phyloP scores from a whole-genome alignment of 2,888 invertebrate genomes.

The Laothoe populi region DNA sequence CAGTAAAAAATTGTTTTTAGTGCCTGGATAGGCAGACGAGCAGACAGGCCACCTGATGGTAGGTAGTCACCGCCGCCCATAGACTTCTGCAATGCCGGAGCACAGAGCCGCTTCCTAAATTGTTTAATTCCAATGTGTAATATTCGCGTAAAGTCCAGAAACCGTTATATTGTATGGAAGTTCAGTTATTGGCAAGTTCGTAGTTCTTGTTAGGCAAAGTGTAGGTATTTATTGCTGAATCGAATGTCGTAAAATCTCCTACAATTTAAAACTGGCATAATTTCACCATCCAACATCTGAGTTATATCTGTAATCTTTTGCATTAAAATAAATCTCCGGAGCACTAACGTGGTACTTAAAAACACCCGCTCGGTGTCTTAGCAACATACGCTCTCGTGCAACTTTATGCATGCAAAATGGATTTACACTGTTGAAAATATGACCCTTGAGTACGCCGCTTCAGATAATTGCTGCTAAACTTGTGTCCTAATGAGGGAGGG shows the following conservation, averaged over 20 bases:
- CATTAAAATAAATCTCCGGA: slow-evolving; percentile 26
- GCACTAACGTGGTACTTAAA: slow-evolving; percentile 48
- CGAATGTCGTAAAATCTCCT: too few relatives aligned
- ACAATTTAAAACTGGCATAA: neutral
- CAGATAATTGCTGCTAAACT: slow-evolving; percentile 76
- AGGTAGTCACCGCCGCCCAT: too few relatives aligned
- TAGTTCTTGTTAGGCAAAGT: too few relatives aligned
- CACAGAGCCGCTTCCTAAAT: too few relatives aligned
- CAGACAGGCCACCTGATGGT: too few relatives aligned
- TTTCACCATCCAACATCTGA: slow-evolving; percentile 3
- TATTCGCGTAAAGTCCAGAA: too few relatives aligned
- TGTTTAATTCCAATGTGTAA: too few relatives aligned
- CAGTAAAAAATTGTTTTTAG: too few relatives aligned
- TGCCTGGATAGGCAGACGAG: too few relatives aligned
- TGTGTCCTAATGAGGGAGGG: slow-evolving; percentile 69
- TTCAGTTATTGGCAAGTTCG: too few relatives aligned
- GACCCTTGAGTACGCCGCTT: slow-evolving; percentile 68
- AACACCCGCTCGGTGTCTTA: slow-evolving; percentile 58
- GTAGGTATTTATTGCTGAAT: neutral
- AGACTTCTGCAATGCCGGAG: too few relatives aligned
- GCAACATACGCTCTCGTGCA: slow-evolving; percentile 40
- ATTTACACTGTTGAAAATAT: slow-evolving; percentile 70
- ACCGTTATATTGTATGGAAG: too few relatives aligned
- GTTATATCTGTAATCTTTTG: slow-evolving; percentile 15
- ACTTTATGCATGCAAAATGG: slow-evolving; percentile 75